Conservation (phyloP, 2,113 vertebrate genomes). For the Herpailurus yagouaroundi region DNA sequence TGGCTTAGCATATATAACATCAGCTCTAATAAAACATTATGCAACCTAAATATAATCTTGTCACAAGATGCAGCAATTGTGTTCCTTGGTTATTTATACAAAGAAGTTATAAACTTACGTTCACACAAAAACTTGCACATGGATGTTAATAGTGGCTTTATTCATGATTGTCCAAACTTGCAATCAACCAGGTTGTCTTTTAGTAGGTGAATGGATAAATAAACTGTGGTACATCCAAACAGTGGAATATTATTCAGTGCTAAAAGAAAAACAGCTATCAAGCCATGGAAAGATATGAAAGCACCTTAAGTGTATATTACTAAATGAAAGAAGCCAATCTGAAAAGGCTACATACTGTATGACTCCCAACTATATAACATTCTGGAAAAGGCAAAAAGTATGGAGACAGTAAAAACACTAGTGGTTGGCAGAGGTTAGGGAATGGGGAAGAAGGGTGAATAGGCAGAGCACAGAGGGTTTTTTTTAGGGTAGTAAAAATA, state of each 20-base stretch:
- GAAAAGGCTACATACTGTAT: not conserved
- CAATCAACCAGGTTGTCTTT: not conserved
- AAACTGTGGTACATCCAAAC: not conserved
- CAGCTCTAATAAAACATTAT: not conserved
- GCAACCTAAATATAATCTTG: not conserved
- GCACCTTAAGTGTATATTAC: not conserved
- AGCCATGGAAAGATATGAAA: not conserved
- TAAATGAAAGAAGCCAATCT: not conserved
- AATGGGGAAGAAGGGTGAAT: not conserved
- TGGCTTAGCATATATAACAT: not conserved
- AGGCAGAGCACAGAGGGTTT: not conserved
- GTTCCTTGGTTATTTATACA: not conserved
- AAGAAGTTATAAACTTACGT: not conserved
- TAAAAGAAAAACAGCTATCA: not conserved
- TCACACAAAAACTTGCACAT: not conserved
- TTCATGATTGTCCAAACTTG: not conserved
- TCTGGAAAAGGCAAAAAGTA: not conserved
- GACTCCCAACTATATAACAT: not conserved
- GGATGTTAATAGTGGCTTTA: not conserved
- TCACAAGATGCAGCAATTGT: not conserved
- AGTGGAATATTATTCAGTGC: not conserved
- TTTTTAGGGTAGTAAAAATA: not conserved
- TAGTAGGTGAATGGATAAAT: not conserved
- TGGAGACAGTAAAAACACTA: not conserved
- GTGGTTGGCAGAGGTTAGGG: not conserved